A percentile compares a stretch with the other conserved stretches of the same genome.
Conservation (phyloP, 2,113 vertebrate genomes). For the Syngnathus floridae region DNA sequence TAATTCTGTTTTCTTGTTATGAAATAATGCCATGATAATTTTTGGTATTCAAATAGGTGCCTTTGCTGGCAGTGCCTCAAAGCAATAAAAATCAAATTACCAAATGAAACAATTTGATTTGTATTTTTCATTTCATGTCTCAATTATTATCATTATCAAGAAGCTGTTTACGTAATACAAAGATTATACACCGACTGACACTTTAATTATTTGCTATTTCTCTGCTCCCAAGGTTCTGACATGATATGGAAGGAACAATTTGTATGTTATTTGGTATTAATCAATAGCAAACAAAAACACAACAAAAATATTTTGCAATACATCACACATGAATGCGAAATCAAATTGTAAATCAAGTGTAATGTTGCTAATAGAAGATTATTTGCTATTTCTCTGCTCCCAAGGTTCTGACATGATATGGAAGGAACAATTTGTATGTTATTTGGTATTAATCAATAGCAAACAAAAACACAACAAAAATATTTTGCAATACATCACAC, state of each 20-base stretch:
- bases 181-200: background rate
- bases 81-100: background rate
- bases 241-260: too few relatives aligned
- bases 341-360: too few relatives aligned
- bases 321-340: too few relatives aligned
- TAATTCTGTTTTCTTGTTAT: too few relatives aligned
- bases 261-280: too few relatives aligned
- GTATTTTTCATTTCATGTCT: background rate
- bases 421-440: too few relatives aligned
- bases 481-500: background rate
- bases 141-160: background rate
- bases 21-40: background rate
- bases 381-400: background rate
- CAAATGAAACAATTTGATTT: background rate
- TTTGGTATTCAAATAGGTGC: background rate
- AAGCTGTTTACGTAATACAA: background rate
- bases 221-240: too few relatives aligned
- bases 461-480: background rate
- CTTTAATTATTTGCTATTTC: background rate
- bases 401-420: too few relatives aligned
- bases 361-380: too few relatives aligned
- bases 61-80: background rate
- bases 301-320: background rate
- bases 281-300: too few relatives aligned
- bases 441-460: too few relatives aligned